These are phyloP conservation scores for Temnothorax rugatulus DNA, from an alignment of 2,888 invertebrate genomes.

Conservation along the genomic window DNA sequence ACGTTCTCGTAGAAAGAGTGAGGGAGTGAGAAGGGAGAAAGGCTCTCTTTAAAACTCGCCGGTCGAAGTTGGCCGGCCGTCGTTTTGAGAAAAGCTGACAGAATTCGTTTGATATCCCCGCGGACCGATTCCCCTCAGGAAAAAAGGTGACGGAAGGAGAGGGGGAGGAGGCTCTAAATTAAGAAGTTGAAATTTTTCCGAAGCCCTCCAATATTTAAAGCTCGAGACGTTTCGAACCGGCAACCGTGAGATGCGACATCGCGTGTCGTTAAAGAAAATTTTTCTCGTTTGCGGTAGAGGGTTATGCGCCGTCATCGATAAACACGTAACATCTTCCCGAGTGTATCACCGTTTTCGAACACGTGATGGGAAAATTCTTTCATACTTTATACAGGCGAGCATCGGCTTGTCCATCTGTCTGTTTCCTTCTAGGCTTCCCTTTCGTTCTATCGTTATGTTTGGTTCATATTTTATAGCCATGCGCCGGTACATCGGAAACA, in stretches of 20 bases:
- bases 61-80: neutral
- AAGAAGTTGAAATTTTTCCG: slow-evolving; percentile 52
- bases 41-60: slow-evolving; percentile 36
- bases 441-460: slow-evolving; percentile 49
- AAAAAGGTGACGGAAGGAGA: neutral
- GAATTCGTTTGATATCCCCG: slow-evolving; percentile 43
- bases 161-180: neutral
- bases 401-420: slow-evolving; percentile 35
- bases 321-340: slow-evolving; percentile 61
- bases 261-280: slow-evolving; percentile 48
- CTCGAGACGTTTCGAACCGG: neutral
- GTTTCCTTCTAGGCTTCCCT: neutral
- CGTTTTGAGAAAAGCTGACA: slow-evolving; percentile 37
- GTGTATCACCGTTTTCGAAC: slow-evolving; percentile 54
- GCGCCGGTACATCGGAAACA: slow-evolving; percentile 38
- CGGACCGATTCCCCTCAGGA: slow-evolving; percentile 15
- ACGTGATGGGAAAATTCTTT: slow-evolving; percentile 59
- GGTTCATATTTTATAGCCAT: slow-evolving; percentile 60
- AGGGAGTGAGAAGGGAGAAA: neutral
- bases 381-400: slow-evolving; percentile 57
- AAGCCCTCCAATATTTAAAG: slow-evolving; percentile 41
- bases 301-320: slow-evolving; percentile 57
- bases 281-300: slow-evolving; percentile 10
- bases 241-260: slow-evolving; percentile 11
- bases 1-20: slow-evolving; percentile 21